Conservation (phyloP, 2,113 vertebrate genomes). For the Hippocampus barbouri region DNA sequence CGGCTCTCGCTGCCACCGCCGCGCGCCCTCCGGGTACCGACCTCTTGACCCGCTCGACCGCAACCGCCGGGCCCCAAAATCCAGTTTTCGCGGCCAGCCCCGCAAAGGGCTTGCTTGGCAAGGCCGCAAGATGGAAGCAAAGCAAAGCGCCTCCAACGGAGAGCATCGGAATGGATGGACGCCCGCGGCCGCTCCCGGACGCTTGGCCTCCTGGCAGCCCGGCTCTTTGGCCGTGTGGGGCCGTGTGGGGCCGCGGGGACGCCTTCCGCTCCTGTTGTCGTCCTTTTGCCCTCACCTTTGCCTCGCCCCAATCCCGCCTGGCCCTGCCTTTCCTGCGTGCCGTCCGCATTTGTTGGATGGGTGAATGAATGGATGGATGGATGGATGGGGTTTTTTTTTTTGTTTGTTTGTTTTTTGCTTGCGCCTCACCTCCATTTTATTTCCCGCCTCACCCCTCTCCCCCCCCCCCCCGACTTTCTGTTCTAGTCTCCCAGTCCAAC, state of each 20-base stretch:
- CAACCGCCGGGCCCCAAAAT: neutral
- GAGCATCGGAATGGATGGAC: neutral
- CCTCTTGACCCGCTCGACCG: conserved; percentile 46
- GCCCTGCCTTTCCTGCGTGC: neutral
- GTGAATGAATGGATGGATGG: neutral
- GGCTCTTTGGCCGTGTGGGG: neutral
- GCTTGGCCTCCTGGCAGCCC: too few relatives aligned
- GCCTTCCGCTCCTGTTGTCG: neutral
- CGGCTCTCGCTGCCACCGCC: conserved; percentile 50
- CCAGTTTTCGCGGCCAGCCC: neutral
- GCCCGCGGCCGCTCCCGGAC: too few relatives aligned
- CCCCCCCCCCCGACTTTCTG: neutral
- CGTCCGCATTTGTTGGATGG: neutral
- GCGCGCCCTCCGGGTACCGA: conserved; percentile 27
- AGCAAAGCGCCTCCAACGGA: too few relatives aligned
- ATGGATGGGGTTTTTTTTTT: too few relatives aligned
- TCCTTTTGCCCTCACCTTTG: neutral
- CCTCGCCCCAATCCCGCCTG: neutral
- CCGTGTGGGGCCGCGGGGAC: too few relatives aligned
- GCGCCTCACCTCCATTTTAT: neutral
- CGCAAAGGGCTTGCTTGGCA: too few relatives aligned
- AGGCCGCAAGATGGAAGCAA: too few relatives aligned
- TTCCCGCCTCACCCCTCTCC: too few relatives aligned
- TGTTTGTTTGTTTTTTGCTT: neutral
- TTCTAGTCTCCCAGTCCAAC: conserved; percentile 83